Conservation (phyloP, 2,797 vertebrate genomes). For the Brachymystax lenok region DNA sequence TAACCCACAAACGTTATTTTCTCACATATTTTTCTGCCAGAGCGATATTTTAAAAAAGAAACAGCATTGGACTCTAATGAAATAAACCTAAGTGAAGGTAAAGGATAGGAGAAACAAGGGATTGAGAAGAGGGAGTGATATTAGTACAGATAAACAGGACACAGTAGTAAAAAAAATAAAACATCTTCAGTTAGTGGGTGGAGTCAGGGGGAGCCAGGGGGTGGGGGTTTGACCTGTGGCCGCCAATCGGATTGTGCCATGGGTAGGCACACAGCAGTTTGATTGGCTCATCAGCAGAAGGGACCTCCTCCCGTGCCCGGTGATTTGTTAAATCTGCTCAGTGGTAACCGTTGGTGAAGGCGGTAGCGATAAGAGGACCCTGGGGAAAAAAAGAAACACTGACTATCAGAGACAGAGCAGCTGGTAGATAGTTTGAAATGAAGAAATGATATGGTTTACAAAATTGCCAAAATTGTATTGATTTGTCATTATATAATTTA, state of each 20-base stretch:
- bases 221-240: constrained; percentile 51
- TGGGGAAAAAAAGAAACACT: constrained; percentile 50
- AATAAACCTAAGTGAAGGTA: constrained; percentile 60
- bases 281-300: constrained; percentile 72
- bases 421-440: not conserved
- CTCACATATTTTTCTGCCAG: constrained; percentile 38
- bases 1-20: constrained; percentile 35
- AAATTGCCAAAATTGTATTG: not conserved
- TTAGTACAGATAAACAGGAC: constrained; percentile 73
- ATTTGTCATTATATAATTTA: too few species aligned
- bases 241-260: constrained; percentile 69
- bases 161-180: constrained; percentile 54
- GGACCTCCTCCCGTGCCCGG: constrained; percentile 61
- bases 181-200: constrained; percentile 77
- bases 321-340: constrained; percentile 73
- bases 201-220: constrained; percentile 64
- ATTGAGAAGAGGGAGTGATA: constrained; percentile 72
- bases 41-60: constrained; percentile 17
- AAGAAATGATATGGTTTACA: not conserved
- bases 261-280: constrained; percentile 68
- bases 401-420: not conserved
- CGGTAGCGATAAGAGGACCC: constrained; percentile 98
- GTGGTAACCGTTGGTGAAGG: constrained; percentile 98
- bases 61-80: not conserved
- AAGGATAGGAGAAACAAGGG: constrained; percentile 52